Conservation (phyloP, 2,888 invertebrate genomes). For the Nomada lathburiana region DNA sequence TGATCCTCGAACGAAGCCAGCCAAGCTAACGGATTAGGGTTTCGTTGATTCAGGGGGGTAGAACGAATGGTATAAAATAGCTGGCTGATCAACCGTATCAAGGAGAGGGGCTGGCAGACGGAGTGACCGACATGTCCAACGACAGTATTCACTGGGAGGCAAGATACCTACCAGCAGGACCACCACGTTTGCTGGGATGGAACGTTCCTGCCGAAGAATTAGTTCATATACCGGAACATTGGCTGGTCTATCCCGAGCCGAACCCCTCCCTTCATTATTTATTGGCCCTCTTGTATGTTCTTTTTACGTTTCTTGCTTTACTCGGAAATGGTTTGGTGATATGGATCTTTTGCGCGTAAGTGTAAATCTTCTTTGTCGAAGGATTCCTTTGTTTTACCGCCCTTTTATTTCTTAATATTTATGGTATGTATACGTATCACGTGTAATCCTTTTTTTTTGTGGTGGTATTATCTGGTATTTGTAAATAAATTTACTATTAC, state of each 20-base stretch:
- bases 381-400: not conserved
- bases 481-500: not conserved
- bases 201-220: constrained; percentile 92
- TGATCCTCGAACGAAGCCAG: constrained; percentile 79
- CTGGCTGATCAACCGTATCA: constrained; percentile 54
- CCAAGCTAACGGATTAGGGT: constrained; percentile 69
- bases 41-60: constrained; percentile 60
- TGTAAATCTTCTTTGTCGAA: constrained; percentile 63
- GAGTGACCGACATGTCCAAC: constrained; percentile 79
- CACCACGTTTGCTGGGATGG: constrained; percentile 88
- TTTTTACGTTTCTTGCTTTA: constrained; percentile 90
- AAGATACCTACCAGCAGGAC: constrained; percentile 79
- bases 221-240: constrained; percentile 90
- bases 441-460: not conserved
- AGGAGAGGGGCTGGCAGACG: constrained; percentile 80
- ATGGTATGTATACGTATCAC: too few species aligned
- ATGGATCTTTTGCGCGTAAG: constrained; percentile 93
- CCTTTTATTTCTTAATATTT: too few species aligned
- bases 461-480: not conserved
- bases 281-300: constrained; percentile 91
- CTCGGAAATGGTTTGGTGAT: constrained; percentile 94
- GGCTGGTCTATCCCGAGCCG: constrained; percentile 92
- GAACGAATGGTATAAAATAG: constrained; percentile 72
- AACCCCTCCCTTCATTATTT: constrained; percentile 93
- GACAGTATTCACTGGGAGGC: constrained; percentile 80